Evolutionary conservation across 2,888 invertebrate genomes (phyloP).

Genomic region (Pocota personata): DNA sequence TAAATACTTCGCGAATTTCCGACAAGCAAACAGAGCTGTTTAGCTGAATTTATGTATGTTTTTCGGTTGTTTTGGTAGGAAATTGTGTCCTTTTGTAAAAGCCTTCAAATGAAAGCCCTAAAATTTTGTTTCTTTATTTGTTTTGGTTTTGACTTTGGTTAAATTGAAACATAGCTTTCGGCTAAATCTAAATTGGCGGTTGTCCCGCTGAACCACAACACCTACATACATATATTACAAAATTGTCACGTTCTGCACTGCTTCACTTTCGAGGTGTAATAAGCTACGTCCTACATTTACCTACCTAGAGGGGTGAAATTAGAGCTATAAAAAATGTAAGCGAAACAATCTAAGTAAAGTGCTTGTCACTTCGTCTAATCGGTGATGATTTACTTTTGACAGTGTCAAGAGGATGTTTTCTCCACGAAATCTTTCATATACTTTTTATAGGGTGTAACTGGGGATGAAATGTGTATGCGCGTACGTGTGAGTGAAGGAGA

Average conservation of each 20-base stretch:
- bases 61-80: slow-evolving; percentile 20
- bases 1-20: slow-evolving; percentile 31
- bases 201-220: slow-evolving; percentile 9
- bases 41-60: slow-evolving; percentile 61
- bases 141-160: slow-evolving; percentile 13
- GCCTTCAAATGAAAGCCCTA: slow-evolving; percentile 25
- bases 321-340: slow-evolving; percentile 8
- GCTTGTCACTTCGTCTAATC: slow-evolving; percentile 54
- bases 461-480: background rate
- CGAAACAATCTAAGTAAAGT: slow-evolving; percentile 31
- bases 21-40: slow-evolving; percentile 41
- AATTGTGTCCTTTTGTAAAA: slow-evolving; percentile 5
- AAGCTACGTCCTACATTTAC: background rate
- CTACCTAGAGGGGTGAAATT: background rate
- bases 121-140: slow-evolving; percentile 29
- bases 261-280: background rate
- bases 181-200: slow-evolving; percentile 44
- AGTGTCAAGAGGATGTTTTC: slow-evolving; percentile 41
- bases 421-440: slow-evolving; percentile 1
- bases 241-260: background rate
- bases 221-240: background rate
- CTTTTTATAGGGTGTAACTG: background rate
- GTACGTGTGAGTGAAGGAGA: background rate
- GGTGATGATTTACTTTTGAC: slow-evolving; percentile 59
- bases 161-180: slow-evolving; percentile 48